A percentile compares a stretch with the other conserved stretches of the same genome.
phyloP scores from a whole-genome alignment of 1,140 invertebrate genomes.

The Lordiphosa stackelbergi region DNA sequence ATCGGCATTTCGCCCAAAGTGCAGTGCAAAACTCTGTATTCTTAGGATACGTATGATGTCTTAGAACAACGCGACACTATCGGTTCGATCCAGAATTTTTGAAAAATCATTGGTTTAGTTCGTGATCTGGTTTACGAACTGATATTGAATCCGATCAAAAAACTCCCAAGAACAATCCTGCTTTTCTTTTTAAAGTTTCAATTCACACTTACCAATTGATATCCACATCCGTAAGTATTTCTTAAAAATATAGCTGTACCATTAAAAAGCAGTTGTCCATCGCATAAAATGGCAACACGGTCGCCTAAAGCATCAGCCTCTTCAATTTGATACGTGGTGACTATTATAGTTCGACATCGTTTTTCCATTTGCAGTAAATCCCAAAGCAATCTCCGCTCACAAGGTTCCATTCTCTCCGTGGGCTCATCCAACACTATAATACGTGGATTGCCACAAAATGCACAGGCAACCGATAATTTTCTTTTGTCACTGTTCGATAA shows the following conservation, averaged over 20 bases:
- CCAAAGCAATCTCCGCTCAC: slow-evolving; percentile 17
- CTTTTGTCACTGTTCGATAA: neutral
- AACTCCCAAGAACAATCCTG: too few relatives aligned
- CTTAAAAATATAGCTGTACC: slow-evolving; percentile 10
- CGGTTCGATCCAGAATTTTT: too few relatives aligned
- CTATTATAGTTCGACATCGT: slow-evolving; percentile 16
- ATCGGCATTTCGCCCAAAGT: too few relatives aligned
- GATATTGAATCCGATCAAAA: too few relatives aligned
- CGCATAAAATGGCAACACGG: slow-evolving; percentile 16
- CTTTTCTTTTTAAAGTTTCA: too few relatives aligned
- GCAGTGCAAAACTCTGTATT: too few relatives aligned
- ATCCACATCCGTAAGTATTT: slow-evolving; percentile 14
- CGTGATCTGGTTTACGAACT: too few relatives aligned
- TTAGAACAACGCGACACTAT: too few relatives aligned
- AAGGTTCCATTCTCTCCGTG: slow-evolving; percentile 13
- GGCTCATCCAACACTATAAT: slow-evolving; percentile 16
- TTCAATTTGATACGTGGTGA: slow-evolving; percentile 22
- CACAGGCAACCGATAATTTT: slow-evolving; percentile 10
- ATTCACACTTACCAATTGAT: slow-evolving; percentile 8
- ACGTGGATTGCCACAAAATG: slow-evolving; percentile 10
- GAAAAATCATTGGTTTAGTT: too few relatives aligned
- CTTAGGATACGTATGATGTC: too few relatives aligned
- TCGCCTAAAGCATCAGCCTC: slow-evolving; percentile 17
- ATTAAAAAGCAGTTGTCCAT: slow-evolving; percentile 10
- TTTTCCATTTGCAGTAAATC: slow-evolving; percentile 13